Percentiles rank a stretch among this genome's conserved stretches.
These are phyloP conservation scores for Brenthis ino DNA, from an alignment of 2,888 invertebrate genomes.

Conservation along the genomic window DNA sequence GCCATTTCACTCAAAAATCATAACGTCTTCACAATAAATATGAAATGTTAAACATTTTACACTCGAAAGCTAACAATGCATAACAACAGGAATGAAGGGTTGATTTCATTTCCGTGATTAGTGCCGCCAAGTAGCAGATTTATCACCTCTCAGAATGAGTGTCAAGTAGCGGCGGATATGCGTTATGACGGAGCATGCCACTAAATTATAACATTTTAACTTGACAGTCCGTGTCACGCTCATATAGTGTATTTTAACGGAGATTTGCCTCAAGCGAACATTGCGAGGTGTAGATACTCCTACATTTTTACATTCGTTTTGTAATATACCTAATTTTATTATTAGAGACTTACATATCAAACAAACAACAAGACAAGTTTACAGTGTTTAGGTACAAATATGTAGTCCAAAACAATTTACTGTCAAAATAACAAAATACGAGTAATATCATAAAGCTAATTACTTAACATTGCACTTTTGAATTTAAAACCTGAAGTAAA, in stretches of 20 bases:
- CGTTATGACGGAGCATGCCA: slow-evolving; percentile 65
- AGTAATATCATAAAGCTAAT: too few relatives aligned
- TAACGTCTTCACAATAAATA: background rate
- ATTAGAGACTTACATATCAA: background rate
- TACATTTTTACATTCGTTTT: slow-evolving; percentile 20
- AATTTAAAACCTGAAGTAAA: background rate
- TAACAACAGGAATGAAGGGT: slow-evolving; percentile 57
- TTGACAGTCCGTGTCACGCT: slow-evolving; percentile 71
- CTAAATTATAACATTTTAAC: slow-evolving; percentile 80
- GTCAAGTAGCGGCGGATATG: slow-evolving; percentile 72
- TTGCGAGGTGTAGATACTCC: slow-evolving; percentile 41
- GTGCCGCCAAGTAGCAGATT: slow-evolving; percentile 67
- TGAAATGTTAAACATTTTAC: slow-evolving; percentile 48
- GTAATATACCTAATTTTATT: background rate
- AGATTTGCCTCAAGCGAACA: slow-evolving; percentile 56
- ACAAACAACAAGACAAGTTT: background rate
- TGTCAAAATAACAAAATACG: too few relatives aligned
- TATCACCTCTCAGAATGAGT: slow-evolving; percentile 68
- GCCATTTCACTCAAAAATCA: too few relatives aligned
- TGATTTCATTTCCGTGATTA: slow-evolving; percentile 76
- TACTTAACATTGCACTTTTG: background rate
- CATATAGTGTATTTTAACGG: slow-evolving; percentile 57
- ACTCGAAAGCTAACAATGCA: slow-evolving; percentile 49
- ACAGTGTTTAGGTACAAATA: too few relatives aligned
- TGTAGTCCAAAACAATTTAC: too few relatives aligned